Base-by-base conservation (phyloP, 2,888 invertebrate genomes). In the Shargacucullia verbasci region DNA sequence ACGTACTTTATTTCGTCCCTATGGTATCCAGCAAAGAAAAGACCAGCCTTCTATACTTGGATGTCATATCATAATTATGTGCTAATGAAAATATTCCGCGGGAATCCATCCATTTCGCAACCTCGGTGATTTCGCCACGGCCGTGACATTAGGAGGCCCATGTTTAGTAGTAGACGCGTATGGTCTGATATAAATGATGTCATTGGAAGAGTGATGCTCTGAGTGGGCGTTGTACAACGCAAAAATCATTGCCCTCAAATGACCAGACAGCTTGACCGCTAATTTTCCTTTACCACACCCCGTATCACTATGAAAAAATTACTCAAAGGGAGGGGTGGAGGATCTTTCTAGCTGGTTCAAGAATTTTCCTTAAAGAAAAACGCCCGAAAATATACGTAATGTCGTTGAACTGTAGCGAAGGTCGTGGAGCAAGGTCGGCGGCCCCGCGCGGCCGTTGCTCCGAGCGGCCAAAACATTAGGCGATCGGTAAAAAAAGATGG, bases 361-460 rank as follows among this genome's bases (percentile, higher is more conserved):
- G 74, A 87, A 88, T 90, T 92, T 92, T 91, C 90, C 88, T 87
- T 82, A 73, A 85, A 90, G 90, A 91, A 91, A 91, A 91, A 88
- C 84, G 82, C 79, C 87, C 86, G 88, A 90, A 91, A 91, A 90
- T 89, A 87, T 80, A 79, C 66, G 70, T 67, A 67, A 43, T 81
- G 89, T 85, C 86, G 79, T 82, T 80, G 87, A 83, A 85, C 89
- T 75, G 59, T 44, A 29, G 64, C 75, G 91, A 92, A 92, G 92
- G 92, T 91, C 92, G 88, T 40, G 52, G 15, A 14, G 72, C 88
- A 90, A 90, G 91, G 91, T 91, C 83, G 80, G 73, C 84, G 88
- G 55, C 85, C 90, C 78, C 66, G 50, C 74, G 43, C 81, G 84
- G 78, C 81, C 82, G 68, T 61, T 79, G 85, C 78, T 79, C 82